These are phyloP conservation scores for Ctenosaura bakeri DNA, from an alignment of 2,797 vertebrate genomes.

Conservation along the genomic window DNA sequence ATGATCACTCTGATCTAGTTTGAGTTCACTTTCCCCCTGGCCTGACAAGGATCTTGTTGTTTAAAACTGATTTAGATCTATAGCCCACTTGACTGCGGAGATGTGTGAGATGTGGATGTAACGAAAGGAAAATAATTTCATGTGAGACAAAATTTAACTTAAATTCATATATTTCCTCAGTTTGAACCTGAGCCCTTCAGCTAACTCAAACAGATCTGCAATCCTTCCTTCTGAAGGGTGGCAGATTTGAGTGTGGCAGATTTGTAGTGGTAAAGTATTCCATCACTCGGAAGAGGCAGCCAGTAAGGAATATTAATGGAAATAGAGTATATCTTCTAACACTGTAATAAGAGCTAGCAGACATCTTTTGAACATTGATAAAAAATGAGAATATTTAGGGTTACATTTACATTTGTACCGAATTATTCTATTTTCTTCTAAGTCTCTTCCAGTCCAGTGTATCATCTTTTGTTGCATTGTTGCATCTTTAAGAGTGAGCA, in stretches of 20 bases:
- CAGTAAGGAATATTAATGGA: not conserved
- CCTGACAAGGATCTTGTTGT: not conserved
- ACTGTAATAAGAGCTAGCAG: not conserved
- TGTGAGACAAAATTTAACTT: not conserved
- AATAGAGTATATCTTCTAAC: not conserved
- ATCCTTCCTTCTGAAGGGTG: not conserved
- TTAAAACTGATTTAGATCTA: not conserved
- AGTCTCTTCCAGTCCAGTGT: not conserved
- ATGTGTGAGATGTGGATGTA: not conserved
- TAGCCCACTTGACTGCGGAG: not conserved
- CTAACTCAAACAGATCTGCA: not conserved
- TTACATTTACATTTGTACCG: conserved; percentile 1
- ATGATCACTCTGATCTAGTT: not conserved
- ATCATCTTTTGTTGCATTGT: not conserved
- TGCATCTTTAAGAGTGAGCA: not conserved
- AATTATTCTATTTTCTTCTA: conserved; percentile 1
- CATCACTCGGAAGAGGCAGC: not conserved
- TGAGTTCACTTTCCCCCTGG: not conserved
- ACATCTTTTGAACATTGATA: not conserved
- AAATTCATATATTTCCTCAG: not conserved
- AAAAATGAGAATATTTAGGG: not conserved
- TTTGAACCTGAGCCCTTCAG: not conserved
- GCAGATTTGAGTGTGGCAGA: not conserved
- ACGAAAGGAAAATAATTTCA: not conserved
- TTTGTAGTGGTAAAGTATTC: not conserved